Base-by-base conservation (phyloP, 2,888 invertebrate species). In the Tromatobia lineatoria region DNA sequence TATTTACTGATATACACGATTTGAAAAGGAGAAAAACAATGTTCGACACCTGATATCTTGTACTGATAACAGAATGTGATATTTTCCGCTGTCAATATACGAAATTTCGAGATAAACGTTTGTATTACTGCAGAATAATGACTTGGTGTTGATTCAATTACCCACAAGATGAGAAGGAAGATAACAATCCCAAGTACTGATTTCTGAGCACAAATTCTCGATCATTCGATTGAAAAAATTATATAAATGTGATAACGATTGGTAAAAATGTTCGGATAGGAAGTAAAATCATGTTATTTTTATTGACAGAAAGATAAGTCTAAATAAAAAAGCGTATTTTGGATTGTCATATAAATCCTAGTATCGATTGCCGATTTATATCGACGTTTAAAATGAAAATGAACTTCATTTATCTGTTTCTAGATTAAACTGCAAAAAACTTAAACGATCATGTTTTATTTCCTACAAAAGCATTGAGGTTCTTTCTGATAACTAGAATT, bases 1-100 rank as follows among this genome's bases (percentile, higher is more conserved):
- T 70, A 50, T 78, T 61, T 70, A 76, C 76, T 47, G 45, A 77
- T 50, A 69, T 76, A 78, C 69, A 84, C 73, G 59, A 80, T 74
- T 69, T n/a, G 18, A 70, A 70, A 18, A 57, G 23, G 42, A 59
- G 54, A 59, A 45, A 20, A 75, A 67, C 54, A 73, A 52, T 29
- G 67, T 80, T 77, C 67, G 61, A 57, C 74, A 67, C 64, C 64
- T 80, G 77, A 80, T 82, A 86, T 71, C 86, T 85, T 83, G 85
- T 83, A 75, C 77, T 82, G 82, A 88, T 87, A 73, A 79, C 85
- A 83, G 81, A 86, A 86, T 90, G 89, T 89, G 89, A 91, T 90
- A 89, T 88, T 86, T 86, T 85, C 67, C 70, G 87, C 80, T 85
- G 79, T 88, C 87, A 88, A 87, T 89, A 87, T 86, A 81, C 73